Conservation (phyloP, 2,888 invertebrate species). For the Andrena bucephala region DNA sequence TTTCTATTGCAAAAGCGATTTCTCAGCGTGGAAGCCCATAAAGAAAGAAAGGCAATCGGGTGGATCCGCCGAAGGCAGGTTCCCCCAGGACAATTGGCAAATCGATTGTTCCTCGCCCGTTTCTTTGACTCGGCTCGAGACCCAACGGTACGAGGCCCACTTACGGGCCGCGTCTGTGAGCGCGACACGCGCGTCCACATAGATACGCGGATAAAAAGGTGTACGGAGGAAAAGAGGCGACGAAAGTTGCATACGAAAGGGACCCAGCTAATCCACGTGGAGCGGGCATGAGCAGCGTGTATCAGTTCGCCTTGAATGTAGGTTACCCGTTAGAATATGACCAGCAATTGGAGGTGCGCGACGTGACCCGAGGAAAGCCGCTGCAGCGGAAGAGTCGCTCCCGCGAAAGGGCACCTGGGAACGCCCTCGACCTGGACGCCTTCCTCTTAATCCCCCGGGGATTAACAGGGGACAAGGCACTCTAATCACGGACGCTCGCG, state of each 20-base stretch:
- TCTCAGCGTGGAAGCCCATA: too few species aligned
- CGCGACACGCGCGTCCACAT: constrained; percentile 42
- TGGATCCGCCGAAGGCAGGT: too few species aligned
- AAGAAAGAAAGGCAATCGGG: too few species aligned
- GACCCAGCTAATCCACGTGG: constrained; percentile 72
- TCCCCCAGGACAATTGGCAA: background rate
- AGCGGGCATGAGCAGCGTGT: constrained; percentile 61
- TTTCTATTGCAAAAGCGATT: too few species aligned
- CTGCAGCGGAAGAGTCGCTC: constrained; percentile 9
- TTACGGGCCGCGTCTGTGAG: constrained; percentile 50
- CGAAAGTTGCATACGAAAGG: constrained; percentile 82
- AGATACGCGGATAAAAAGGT: constrained; percentile 65
- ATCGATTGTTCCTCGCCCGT: background rate
- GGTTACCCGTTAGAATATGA: constrained; percentile 83
- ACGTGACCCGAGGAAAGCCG: constrained; percentile 41
- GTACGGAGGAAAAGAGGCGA: constrained; percentile 74
- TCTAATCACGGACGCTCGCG: too few species aligned
- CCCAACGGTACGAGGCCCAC: constrained; percentile 67
- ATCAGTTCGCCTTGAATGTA: constrained; percentile 78
- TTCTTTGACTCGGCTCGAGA: background rate
- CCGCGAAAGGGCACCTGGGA: background rate
- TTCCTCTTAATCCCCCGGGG: background rate
- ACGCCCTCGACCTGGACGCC: constrained; percentile 1
- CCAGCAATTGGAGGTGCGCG: constrained; percentile 68
- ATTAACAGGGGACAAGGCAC: background rate